Base-by-base conservation (phyloP, 2,888 invertebrate species). In the Aplocera efformata region DNA sequence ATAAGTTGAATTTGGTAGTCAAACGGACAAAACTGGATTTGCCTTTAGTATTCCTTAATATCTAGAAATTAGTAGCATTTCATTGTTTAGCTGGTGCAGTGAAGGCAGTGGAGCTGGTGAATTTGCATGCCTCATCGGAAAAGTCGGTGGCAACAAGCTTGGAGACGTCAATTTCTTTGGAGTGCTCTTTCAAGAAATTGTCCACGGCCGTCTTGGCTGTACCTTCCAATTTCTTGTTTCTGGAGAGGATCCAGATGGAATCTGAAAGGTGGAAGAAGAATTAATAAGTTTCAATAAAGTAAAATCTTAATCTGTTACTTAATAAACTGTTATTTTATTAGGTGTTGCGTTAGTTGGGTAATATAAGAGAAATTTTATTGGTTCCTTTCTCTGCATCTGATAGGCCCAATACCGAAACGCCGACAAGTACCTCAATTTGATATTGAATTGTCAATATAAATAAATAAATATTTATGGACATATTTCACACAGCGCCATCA, bases 81-180 rank as follows among this genome's bases (percentile, higher is more conserved):
- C 51, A 70, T 11, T 62, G 58, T 28, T 70, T 68, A 1, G 45
- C 53, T n/a, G 60, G 67, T 28, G 61, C 69, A 0, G 72, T 69
- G 48, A 80, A 62, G 1, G 62, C 57, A 6, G 58, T 62, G 4
- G 74, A 63, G 39, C 69, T 66, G 20, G 61, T 72, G 41, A 66
- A 75, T 42, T 74, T 77, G 72, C 85, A 86, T 3, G 77, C 79
- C 10, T 70, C 74, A 1, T 79, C 82, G 0, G 79, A 77, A 58
- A 80, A 78, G 36, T 79, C 77, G 0, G 73, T 75, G 13, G 61
- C 48, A 3, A 75, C 54, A 22, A 81, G 60, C 25, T 75, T 74
- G 25, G 70, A 46, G 10, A 63, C 41, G 28, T 82, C 77, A 0
- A 86, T 59, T 1, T 79, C 68, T 33, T 75, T 77, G 8, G 70